Base-by-base conservation (phyloP, 2,797 vertebrate species). In the Pelochelys cantorii region DNA sequence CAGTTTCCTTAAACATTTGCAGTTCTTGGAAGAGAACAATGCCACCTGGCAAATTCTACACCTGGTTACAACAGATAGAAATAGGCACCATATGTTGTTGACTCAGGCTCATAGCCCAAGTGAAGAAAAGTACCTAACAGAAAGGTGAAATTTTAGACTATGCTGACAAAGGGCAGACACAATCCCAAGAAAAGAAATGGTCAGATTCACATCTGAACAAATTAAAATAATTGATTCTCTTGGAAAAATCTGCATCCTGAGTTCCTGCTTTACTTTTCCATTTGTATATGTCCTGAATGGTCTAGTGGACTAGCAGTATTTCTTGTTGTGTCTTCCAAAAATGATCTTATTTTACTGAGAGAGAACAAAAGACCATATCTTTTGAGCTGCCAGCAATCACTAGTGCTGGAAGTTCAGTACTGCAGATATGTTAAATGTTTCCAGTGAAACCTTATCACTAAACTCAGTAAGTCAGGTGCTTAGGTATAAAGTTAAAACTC, bases 291-390 rank as follows among this genome's bases (percentile, higher is more conserved):
- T 75, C 34, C 81, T 89, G 23, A 60, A 52, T 59, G 37, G 59
- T 52, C 59, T 20, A n/a, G 2, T 29, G 5, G n/a, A 1, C 1
- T 1, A 55, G 31, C 5, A 31, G 37, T 80, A 17, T 3, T 27
- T 60, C 8, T 42, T 77, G 53, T 52, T 71, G 5, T 84, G 54
- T 37, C 80, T 3, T 52, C 55, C 78, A 29, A 78, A 34, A 5
- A 27, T n/a, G 57, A 48, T 15, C 5, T 12, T 87, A 0, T 75
- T 74, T 88, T 68, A 10, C 29, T 59, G 27, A 3, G 83, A 68
- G 11, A 54, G 65, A 68, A 1, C 7, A 4, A 31, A 74, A 88
- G 20, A 10, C 62, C 29, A 3, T 56, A 62, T 10, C 57, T 60
- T 79, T 79, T 37, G 15, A 80, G 10, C 3, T 86, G 82, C 52